A percentile compares a stretch with the other conserved stretches of the same genome.
Evolutionary conservation across 2,113 vertebrate species (phyloP).

Genomic region (Sardina pilchardus): DNA sequence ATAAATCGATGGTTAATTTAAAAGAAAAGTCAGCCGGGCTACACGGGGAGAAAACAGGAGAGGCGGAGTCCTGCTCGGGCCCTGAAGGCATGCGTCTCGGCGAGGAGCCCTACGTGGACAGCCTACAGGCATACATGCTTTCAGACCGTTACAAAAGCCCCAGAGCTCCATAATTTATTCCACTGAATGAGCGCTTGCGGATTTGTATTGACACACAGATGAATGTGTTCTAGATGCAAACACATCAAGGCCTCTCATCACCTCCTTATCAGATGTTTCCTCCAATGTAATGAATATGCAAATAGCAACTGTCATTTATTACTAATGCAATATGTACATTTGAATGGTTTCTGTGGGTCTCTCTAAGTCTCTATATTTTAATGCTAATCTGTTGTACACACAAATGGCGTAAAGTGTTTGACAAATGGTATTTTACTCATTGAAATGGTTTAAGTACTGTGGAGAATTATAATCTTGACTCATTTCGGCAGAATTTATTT

Average conservation of each 20-base stretch:
- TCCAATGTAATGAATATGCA: not conserved
- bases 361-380: not conserved
- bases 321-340: not conserved
- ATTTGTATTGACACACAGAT: not conserved
- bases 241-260: not conserved
- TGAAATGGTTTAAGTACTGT: not conserved
- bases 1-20: constrained; percentile 14
- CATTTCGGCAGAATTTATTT: not conserved
- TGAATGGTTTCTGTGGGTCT: not conserved
- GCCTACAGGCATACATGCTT: not conserved
- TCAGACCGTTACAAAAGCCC: not conserved
- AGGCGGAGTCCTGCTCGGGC: not conserved
- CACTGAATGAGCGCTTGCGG: not conserved
- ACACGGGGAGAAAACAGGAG: not conserved
- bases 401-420: not conserved
- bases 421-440: not conserved
- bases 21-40: not conserved
- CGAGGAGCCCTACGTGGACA: not conserved
- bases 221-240: not conserved
- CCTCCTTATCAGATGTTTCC: not conserved
- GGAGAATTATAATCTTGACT: not conserved
- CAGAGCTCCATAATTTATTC: not conserved
- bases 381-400: not conserved
- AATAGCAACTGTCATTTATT: not conserved
- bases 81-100: not conserved